Percentiles rank a stretch among this genome's conserved stretches.
phyloP scores from a whole-genome alignment of 2,113 vertebrate species.

The Leptocoma aspasia region DNA sequence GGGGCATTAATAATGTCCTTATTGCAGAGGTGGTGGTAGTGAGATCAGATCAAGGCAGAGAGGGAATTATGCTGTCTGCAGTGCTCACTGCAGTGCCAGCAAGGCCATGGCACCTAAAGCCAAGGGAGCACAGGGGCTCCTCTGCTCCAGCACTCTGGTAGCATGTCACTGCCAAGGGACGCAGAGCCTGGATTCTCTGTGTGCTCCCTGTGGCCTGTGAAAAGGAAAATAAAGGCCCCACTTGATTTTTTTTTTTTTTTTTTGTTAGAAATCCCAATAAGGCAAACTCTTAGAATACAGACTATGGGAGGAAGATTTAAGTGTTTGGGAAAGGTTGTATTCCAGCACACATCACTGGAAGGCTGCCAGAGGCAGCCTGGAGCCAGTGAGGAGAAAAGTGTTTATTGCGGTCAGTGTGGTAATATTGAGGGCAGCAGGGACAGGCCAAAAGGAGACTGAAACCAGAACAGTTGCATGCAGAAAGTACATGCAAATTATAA shows the following conservation, averaged over 20 bases:
- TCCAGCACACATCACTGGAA: background rate
- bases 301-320: background rate
- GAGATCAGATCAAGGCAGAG: background rate
- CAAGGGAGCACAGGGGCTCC: background rate
- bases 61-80: background rate
- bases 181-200: background rate
- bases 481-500: background rate
- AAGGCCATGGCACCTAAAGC: background rate
- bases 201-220: background rate
- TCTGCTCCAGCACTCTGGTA: background rate
- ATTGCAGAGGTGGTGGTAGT: background rate
- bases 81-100: background rate
- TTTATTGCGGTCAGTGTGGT: slow-evolving; percentile 30
- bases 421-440: background rate
- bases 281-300: background rate
- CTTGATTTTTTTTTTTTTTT: background rate
- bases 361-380: slow-evolving; percentile 18
- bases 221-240: background rate
- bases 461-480: background rate
- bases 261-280: background rate
- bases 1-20: background rate
- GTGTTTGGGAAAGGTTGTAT: background rate
- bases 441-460: background rate
- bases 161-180: background rate
- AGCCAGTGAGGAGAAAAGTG: background rate